Evolutionary conservation across 2,113 vertebrate species (phyloP), one percentile per base, ranked within the genome.

Genomic region (Alaudala cheleensis): DNA sequence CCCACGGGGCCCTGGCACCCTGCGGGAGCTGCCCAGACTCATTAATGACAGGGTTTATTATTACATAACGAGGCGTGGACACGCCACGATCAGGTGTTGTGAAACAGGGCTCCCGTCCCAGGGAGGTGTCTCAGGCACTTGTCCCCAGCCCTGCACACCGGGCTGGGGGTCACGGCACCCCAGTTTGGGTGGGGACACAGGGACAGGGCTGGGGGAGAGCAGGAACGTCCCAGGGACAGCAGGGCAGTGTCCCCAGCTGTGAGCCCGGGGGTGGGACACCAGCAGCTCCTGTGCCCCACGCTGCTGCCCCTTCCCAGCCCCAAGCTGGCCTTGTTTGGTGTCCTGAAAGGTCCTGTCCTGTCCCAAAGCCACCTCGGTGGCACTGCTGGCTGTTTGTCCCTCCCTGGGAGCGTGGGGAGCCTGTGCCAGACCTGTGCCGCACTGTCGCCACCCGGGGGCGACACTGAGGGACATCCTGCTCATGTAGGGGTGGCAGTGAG

Each of bases 41-140:
- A 29, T 5, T 82, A 92, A 93, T 70, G 5, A 77, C 6, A 12
- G 50, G 74, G 57, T 64, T 87, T 64, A 21, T 89, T 94, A 81
- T 89, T 93, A 71, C 91, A 37, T 17, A 53, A 81, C 1, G 62
- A 88, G 62, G 45, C 34, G 8, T 1, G 18, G 62, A n/a, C 12
- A 3, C 16, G 0, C 80, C 56, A 61, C 4, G 8, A 21, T 23
- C 57, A 15, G 87, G 11, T 42, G 78, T 94, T 67, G 57, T 34
- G 88, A 93, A 92, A 82, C 19, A 16, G 19, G 6, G 14, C 82
- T 91, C 40, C 90, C 95, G 88, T 92, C 88, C 96, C 96, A 82
- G 62, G 0, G 40, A 0, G 0, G 25, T 64, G 85, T 57, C 95
- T 92, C 85, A 80, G 61, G 78, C 24, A 4, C 57, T 60, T 67